Conservation (phyloP, 2,113 vertebrate genomes). For the Stomatorhinus ivindoensis region DNA sequence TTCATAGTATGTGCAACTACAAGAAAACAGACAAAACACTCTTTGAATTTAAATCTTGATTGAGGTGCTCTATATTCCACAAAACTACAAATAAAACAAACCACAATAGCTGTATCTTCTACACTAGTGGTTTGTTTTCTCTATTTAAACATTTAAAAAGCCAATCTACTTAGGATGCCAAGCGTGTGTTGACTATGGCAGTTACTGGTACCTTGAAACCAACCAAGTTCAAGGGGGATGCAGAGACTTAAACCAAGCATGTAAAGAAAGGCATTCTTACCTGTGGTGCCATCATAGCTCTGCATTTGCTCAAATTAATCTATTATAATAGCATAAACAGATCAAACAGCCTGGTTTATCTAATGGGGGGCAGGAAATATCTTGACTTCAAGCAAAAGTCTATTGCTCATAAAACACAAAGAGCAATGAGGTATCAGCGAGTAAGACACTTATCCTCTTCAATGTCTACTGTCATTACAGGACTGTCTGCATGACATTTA, state of each 20-base stretch:
- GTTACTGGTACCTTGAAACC: neutral
- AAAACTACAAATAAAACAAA: conserved; percentile 2
- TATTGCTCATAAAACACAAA: neutral
- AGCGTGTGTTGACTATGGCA: neutral
- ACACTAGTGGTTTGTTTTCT: neutral
- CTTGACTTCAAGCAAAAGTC: neutral
- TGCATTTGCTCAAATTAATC: neutral
- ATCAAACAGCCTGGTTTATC: neutral
- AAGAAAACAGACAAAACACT: neutral
- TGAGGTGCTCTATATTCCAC: neutral
- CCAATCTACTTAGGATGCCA: neutral
- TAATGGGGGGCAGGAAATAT: too few relatives aligned
- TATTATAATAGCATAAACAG: neutral
- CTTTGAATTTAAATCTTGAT: neutral
- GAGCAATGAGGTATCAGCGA: neutral
- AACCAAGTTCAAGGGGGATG: neutral
- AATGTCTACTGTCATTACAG: neutral
- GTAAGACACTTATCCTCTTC: neutral
- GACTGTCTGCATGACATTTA: neutral
- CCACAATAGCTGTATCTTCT: neutral
- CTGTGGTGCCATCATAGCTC: neutral
- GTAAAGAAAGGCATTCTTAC: neutral
- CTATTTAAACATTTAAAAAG: neutral
- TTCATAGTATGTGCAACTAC: neutral
- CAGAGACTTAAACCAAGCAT: neutral